A percentile compares a stretch with the other conserved stretches of the same genome.
phyloP scores from a whole-genome alignment of 2,797 vertebrate genomes.

The Falco naumanni region DNA sequence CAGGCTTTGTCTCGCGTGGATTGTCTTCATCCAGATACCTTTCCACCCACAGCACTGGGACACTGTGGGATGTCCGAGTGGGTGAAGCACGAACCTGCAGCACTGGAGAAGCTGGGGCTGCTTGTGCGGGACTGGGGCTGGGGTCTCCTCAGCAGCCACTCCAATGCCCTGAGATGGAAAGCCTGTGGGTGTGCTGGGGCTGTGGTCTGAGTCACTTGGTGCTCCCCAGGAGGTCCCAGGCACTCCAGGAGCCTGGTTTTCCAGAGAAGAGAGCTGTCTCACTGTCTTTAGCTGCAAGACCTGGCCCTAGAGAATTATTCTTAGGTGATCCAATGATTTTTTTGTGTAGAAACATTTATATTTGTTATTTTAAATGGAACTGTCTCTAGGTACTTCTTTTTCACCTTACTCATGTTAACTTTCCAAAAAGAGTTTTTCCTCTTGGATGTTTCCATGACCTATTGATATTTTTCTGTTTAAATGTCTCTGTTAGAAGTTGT shows the following conservation, averaged over 20 bases:
- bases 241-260: neutral
- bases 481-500: neutral
- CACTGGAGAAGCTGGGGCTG: neutral
- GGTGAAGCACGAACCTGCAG: neutral
- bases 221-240: neutral
- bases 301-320: neutral
- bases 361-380: constrained; percentile 3
- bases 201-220: neutral
- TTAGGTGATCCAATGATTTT: neutral
- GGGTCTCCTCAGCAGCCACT: neutral
- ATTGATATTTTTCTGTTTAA: constrained; percentile 3
- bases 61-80: accelerated
- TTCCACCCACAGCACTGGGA: neutral
- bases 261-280: neutral
- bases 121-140: neutral
- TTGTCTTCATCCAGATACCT: neutral
- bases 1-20: neutral
- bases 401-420: neutral
- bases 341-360: neutral
- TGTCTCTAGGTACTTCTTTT: constrained; percentile 1
- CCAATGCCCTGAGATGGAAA: accelerated
- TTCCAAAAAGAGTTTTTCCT: neutral
- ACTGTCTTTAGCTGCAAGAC: neutral
- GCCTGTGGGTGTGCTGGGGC: neutral
- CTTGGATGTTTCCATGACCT: constrained; percentile 23